These are phyloP conservation scores for Venustoraphidia nigricollis DNA, from an alignment of 2,888 invertebrate genomes.

Conservation along the genomic window DNA sequence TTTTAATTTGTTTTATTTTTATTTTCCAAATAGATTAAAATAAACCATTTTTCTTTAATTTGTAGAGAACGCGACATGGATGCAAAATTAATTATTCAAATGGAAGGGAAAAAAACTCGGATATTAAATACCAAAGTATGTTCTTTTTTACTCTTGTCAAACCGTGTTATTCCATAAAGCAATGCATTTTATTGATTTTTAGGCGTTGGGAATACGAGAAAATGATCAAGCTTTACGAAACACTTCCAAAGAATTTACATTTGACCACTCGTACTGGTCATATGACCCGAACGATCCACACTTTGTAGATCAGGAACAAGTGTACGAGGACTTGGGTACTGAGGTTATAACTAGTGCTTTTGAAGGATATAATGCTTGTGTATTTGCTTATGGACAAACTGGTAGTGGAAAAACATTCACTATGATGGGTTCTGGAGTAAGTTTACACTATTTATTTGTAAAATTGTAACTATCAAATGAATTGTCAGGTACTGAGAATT, in stretches of 20 bases:
- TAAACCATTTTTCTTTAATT: constrained; percentile 21
- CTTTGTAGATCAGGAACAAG: constrained; percentile 70
- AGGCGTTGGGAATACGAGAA: constrained; percentile 37
- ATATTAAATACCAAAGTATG: constrained; percentile 57
- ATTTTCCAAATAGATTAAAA: constrained; percentile 17
- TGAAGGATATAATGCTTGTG: constrained; percentile 78
- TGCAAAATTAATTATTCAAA: constrained; percentile 68
- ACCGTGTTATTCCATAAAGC: constrained; percentile 2
- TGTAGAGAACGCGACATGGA: constrained; percentile 73
- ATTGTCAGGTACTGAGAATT: constrained; percentile 1
- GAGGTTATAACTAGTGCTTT: constrained; percentile 70
- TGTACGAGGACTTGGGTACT: constrained; percentile 58
- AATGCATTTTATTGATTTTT: constrained; percentile 10
- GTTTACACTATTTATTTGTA: constrained; percentile 13
- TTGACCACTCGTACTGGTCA: constrained; percentile 83
- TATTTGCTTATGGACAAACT: constrained; percentile 84
- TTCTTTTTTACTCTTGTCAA: constrained; percentile 1
- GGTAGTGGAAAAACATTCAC: constrained; percentile 85
- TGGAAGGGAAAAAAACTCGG: constrained; percentile 71
- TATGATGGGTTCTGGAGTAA: constrained; percentile 73
- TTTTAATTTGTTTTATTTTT: constrained; percentile 6
- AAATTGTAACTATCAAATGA: not conserved
- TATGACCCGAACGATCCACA: constrained; percentile 49
- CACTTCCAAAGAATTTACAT: constrained; percentile 69
- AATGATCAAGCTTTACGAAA: constrained; percentile 38